Base-by-base conservation (phyloP, 2,113 vertebrate species). In the Laterallus jamaicensis region DNA sequence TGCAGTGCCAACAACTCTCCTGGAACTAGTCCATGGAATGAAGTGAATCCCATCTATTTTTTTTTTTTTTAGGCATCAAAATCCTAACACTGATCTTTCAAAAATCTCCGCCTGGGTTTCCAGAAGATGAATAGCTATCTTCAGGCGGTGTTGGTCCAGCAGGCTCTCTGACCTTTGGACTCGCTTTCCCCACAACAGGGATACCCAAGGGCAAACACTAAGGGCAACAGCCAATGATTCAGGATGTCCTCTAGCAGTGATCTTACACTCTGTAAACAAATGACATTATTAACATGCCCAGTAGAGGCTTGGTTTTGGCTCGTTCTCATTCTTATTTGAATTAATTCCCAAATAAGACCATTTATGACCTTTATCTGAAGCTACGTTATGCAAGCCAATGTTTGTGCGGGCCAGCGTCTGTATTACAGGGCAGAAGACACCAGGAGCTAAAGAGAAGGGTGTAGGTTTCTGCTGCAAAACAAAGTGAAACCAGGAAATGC, bases 221-320 rank as follows among this genome's bases (percentile, higher is more conserved):
- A 88, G 86, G 93, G 93, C 92, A 92, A 58, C 75, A 91, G 74
- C 63, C 78, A 92, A 40, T 35, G 77, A 85, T 94, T 87, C 81
- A 94, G 87, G 92, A 96, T 83, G 95, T 96, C 96, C 95, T 94
- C 91, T 37, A 95, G 97, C 96, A 96, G 64, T 16, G 52, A 92
- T 81, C 82, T 90, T 91, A 40, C 58, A 66, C 66, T 95, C 80
- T 76, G 74, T 96, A 95, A 96, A 96, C 90, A 95, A 96, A 93
- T 95, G 87, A 96, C 97, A 96, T 97, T 96, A 97, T 96, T 96
- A 97, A 95, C 89, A 96, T 97, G 97, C 97, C 97, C 92, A 82
- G 93, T 55, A 94, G 95, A 97, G 60, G 63, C 69, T 93, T 82
- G 60, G 54, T 71, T 95, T 96, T 97, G 97, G 97, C 97, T 96